Percentiles rank a stretch among this genome's conserved stretches.
phyloP scores from a whole-genome alignment of 1,140 invertebrate species.

The Trachymyrmex cornetzi region DNA sequence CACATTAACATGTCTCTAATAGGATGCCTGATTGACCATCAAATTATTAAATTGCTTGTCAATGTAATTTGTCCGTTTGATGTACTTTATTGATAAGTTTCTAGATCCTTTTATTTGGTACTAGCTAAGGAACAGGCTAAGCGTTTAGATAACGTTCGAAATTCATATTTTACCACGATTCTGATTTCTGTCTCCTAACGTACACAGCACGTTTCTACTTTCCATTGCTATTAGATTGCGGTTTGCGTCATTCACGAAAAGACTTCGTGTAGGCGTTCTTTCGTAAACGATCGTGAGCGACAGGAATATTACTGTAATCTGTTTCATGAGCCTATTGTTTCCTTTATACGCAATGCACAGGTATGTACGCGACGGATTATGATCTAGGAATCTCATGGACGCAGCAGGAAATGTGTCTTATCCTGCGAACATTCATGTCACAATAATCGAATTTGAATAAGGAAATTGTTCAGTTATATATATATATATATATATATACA shows the following conservation, averaged over 20 bases:
- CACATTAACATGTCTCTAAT: too few relatives aligned
- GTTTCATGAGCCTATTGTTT: constrained; percentile 50
- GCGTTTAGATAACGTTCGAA: background rate
- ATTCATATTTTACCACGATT: constrained; percentile 10
- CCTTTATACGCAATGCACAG: constrained; percentile 42
- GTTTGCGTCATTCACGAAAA: constrained; percentile 60
- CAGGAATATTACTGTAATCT: constrained; percentile 58
- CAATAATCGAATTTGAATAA: background rate
- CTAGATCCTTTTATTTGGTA: background rate
- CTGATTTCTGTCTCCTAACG: constrained; percentile 33
- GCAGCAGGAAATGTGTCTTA: constrained; percentile 17
- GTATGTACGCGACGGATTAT: constrained; percentile 31
- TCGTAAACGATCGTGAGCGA: constrained; percentile 61
- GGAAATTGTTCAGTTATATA: background rate
- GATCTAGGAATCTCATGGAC: constrained; percentile 32
- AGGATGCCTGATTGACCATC: too few relatives aligned
- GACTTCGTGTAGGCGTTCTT: constrained; percentile 52
- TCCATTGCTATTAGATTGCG: constrained; percentile 40
- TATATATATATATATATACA: too few relatives aligned
- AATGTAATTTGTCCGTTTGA: too few relatives aligned
- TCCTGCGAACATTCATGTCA: background rate
- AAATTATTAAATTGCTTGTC: too few relatives aligned
- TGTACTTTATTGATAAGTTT: background rate
- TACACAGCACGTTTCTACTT: constrained; percentile 35
- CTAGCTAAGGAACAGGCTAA: background rate